Evolutionary conservation across 2,888 invertebrate species (phyloP), one percentile per base, ranked within the genome.

Genomic region (Dasysyrphus albostriatus): DNA sequence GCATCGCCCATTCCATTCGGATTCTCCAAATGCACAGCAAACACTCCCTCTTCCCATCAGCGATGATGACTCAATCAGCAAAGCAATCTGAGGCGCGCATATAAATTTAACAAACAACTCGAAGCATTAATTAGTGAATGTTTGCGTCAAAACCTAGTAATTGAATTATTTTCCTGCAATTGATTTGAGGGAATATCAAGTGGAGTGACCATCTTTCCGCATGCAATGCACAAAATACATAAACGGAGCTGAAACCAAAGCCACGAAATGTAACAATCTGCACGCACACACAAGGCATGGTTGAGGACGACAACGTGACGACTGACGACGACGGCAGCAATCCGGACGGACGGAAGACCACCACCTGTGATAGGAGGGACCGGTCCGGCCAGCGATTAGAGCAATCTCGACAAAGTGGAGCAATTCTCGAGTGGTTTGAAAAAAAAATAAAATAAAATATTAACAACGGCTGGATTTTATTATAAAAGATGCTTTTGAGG

Each of bases 121-220:
- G 56, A 70, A 56, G 59, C 74, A 87, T 56, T 87, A 83, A 87
- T 87, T 87, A 87, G 78, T 70, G 75, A 65, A 65, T 72, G 83
- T 63, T 61, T 87, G 78, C 72, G 63, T 69, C 59, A 70, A 69
- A 34, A 49, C 44, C 39, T 65, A 65, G 83, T 83, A 87, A 87
- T 87, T 87, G 87, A 87, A 87, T 87, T 76, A 83, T 87, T 87
- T 87, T 72, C 79, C 63, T 59, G 54, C 87, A 87, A 87, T 83
- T 87, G 87, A 87, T 75, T 87, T 79, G 65, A 67, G 49, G 76
- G 77, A 58, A 58, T 34, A 84, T 84, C 73, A 81, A 70, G 49
- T 42, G 63, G 73, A 81, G 65, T 81, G 84, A 67, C 81, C 84
- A 67, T 58, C 65, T 61, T 29, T 47, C 29, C 42, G 32, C 74